phyloP scores from a whole-genome alignment of 2,797 vertebrate genomes.

The Labroides dimidiatus region DNA sequence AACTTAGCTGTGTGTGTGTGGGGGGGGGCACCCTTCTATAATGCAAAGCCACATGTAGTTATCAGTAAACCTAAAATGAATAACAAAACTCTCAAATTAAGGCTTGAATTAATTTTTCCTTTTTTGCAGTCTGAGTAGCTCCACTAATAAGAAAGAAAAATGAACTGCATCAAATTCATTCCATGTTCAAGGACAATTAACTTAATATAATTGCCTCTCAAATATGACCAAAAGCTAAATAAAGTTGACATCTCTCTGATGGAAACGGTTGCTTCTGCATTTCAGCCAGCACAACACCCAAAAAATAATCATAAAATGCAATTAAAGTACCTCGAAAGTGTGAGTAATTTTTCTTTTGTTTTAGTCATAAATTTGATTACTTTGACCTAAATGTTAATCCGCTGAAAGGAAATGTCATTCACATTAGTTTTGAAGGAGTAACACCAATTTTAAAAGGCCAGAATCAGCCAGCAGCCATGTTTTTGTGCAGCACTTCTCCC shows the following conservation, averaged over 20 bases:
- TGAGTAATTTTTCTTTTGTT: background rate
- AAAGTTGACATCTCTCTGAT: background rate
- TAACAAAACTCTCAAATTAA: conserved; percentile 4
- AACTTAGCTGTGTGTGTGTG: background rate
- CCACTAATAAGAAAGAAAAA: conserved; percentile 7
- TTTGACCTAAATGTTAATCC: conserved; percentile 13
- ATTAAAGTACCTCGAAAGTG: background rate
- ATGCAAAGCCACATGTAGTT: conserved; percentile 1
- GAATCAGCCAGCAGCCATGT: conserved; percentile 1
- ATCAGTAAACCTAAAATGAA: conserved; percentile 1
- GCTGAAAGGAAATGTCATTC: conserved; percentile 25
- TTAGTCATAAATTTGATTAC: conserved; percentile 1
- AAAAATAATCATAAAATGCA: background rate
- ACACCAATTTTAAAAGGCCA: conserved; percentile 15
- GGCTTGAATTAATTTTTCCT: background rate
- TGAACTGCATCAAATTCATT: background rate
- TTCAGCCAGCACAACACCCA: background rate
- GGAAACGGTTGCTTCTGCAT: background rate
- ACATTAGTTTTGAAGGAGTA: background rate
- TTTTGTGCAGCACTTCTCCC: conserved; percentile 1
- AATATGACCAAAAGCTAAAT: conserved; percentile 9
- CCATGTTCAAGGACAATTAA: conserved; percentile 11
- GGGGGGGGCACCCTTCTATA: background rate
- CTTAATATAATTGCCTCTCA: background rate
- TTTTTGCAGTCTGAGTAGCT: conserved; percentile 4